Evolutionary conservation across 2,888 invertebrate genomes (phyloP).

Genomic region (Lasioglossum lativentre): DNA sequence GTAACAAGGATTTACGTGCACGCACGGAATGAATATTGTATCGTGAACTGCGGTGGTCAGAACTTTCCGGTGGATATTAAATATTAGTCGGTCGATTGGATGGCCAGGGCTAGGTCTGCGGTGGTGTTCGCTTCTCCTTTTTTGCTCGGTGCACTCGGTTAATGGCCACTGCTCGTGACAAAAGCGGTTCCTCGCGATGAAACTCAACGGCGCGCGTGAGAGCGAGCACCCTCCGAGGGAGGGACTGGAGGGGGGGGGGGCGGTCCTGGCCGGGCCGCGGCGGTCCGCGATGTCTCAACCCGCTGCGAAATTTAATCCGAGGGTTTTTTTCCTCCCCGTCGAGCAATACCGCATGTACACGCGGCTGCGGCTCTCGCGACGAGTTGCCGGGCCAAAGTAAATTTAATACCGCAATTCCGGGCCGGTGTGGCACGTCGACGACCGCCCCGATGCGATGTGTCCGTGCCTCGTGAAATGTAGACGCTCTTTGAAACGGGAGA

Average conservation of each 20-base stretch:
- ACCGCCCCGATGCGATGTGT: neutral
- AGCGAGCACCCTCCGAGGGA: neutral
- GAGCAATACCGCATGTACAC: neutral
- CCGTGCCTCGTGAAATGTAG: neutral
- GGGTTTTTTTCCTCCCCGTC: neutral
- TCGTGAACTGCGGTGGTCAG: neutral
- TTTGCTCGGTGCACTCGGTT: neutral
- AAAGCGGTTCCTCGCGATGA: conserved; percentile 5
- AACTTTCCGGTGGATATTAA: neutral
- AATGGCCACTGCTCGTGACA: conserved; percentile 17
- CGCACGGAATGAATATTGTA: neutral
- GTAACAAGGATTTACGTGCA: neutral
- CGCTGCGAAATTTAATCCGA: conserved; percentile 37
- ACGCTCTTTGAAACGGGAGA: conserved; percentile 40
- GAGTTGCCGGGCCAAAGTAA: conserved; percentile 44
- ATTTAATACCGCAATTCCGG: conserved; percentile 48
- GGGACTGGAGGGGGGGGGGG: too few species aligned
- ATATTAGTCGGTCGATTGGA: neutral
- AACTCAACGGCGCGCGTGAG: neutral
- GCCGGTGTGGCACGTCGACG: conserved; percentile 16
- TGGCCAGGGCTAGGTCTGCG: neutral
- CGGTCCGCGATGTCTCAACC: neutral
- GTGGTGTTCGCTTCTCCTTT: neutral
- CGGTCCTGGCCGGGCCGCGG: neutral
- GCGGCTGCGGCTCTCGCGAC: conserved; percentile 10